A percentile compares a stretch with the other conserved stretches of the same genome.
Evolutionary conservation across 2,797 vertebrate species (phyloP).

Genomic region (Nasua narica): DNA sequence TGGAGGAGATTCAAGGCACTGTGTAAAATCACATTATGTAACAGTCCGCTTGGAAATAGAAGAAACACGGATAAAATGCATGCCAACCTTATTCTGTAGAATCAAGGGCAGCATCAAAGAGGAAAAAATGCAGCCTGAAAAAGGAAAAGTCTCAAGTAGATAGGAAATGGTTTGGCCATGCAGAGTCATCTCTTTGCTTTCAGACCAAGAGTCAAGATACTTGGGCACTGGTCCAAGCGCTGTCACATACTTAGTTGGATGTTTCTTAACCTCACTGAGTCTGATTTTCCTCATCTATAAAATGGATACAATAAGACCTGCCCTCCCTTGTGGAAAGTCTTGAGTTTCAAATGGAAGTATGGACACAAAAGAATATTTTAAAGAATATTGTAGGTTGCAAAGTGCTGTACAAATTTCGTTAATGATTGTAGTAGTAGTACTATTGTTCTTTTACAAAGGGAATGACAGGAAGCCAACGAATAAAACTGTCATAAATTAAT

Average conservation of each 20-base stretch:
- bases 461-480: conserved; percentile 37
- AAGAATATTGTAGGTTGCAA: not conserved
- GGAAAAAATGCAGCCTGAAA: not conserved
- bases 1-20: not conserved
- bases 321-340: not conserved
- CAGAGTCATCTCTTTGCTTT: not conserved
- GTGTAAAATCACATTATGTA: not conserved
- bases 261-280: not conserved
- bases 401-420: not conserved
- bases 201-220: not conserved
- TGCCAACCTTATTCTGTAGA: not conserved
- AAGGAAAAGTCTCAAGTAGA: not conserved
- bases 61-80: not conserved
- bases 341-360: conserved; percentile 17
- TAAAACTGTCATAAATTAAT: conserved; percentile 33
- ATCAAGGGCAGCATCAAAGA: not conserved
- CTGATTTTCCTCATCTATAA: not conserved
- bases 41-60: not conserved
- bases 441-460: conserved; percentile 11
- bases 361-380: conserved; percentile 36
- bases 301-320: not conserved
- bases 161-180: not conserved
- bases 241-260: not conserved
- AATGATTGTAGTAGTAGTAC: not conserved
- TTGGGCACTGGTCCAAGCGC: not conserved